Evolutionary conservation across 2,113 vertebrate genomes (phyloP), one percentile per base, ranked within the genome.

Genomic region (Indicator indicator): DNA sequence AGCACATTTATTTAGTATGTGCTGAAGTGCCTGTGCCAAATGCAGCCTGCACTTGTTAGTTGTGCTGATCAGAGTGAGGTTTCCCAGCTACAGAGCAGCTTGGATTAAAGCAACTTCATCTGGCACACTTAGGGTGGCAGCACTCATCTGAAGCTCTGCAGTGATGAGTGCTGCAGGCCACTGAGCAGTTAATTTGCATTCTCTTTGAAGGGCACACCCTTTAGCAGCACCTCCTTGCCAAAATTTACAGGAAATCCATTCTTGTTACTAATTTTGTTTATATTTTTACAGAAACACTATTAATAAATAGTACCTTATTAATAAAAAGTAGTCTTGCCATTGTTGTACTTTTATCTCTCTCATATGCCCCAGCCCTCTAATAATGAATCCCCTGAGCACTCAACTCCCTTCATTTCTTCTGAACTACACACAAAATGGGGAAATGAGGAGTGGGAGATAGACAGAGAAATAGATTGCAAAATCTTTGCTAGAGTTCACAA

Each of bases 391-490:
- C 76, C 69, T 44, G 33, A 81, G 33, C 46, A 63, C 32, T 77
- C 65, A 40, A 16, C 76, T 91, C 38, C 42, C 63, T 42, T 42
- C 48, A 30, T 81, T 73, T 84, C 56, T 82, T 82, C 87, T 90
- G 21, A 84, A 52, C 50, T 36, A 54, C 21, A 82, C 12, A 69
- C 38, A 76, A 94, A 97, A 95, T 84, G 79, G 83, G 85, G 93
- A 96, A 96, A 94, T 58, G 42, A 88, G 38, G 54, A 90, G 60
- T 24, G 58, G 58, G 40, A 88, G 48, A 36, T 88, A 56, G 85
- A 95, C 94, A 65, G 44, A 93, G 93, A 91, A 95, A 93, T 38
- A 74, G 60, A 75, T 96, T 96, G 80, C 94, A 88, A 86, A 75
- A 83, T 50, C 78, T 74, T 93, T 81, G 78, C 81, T 79, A 71